phyloP scores from a whole-genome alignment of 2,113 vertebrate species.

The Guaruba guarouba region DNA sequence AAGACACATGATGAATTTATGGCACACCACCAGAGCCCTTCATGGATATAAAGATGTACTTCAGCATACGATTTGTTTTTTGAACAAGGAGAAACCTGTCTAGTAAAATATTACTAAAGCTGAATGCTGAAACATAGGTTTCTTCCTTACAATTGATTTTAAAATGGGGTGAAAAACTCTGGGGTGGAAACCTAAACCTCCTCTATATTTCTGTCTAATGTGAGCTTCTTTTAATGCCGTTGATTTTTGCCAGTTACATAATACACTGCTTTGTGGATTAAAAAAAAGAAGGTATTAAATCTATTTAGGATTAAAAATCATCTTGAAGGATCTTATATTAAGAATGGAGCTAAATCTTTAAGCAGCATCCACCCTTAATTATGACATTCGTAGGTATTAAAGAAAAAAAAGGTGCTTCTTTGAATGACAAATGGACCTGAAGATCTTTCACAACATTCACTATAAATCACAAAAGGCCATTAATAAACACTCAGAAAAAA shows the following conservation, averaged over 20 bases:
- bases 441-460: conserved; percentile 66
- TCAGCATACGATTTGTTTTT: conserved; percentile 20
- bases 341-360: conserved; percentile 48
- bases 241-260: conserved; percentile 50
- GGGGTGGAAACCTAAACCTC: conserved; percentile 1
- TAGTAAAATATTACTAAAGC: conserved; percentile 26
- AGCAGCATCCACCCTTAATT: conserved; percentile 55
- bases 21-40: background rate
- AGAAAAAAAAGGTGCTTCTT: conserved; percentile 55
- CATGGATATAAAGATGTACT: conserved; percentile 36
- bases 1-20: conserved; percentile 54
- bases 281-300: conserved; percentile 42
- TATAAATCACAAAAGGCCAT: conserved; percentile 72
- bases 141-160: conserved; percentile 31
- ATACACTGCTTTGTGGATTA: conserved; percentile 41
- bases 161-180: background rate
- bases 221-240: conserved; percentile 19
- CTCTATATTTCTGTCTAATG: background rate
- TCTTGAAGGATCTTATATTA: conserved; percentile 44
- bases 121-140: background rate
- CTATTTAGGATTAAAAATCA: conserved; percentile 62
- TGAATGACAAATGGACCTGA: conserved; percentile 66
- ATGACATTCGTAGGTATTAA: conserved; percentile 46
- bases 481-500: conserved; percentile 72
- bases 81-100: conserved; percentile 26